Base-by-base conservation (phyloP, 2,113 vertebrate species). In the Limanda limanda region DNA sequence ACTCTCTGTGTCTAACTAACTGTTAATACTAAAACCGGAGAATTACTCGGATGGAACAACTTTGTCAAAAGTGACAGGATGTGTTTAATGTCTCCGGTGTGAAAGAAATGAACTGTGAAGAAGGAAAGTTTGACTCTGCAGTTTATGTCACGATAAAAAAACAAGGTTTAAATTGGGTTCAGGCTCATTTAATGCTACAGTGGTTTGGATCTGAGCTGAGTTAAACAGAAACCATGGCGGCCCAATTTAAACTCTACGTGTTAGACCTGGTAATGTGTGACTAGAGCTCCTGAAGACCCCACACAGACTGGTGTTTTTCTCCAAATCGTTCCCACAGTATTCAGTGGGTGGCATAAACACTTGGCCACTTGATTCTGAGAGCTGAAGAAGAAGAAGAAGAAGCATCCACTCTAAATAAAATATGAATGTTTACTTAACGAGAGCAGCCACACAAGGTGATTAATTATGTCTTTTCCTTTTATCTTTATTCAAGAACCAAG, bases 151-250 rank as follows among this genome's bases (percentile, higher is more conserved):
- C 24, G 37, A 8, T 21, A 65, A 65, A 65, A 51, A 67, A 67
- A 54, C 12, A n/a, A 5, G 7, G 23, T 65, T 81, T 75, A 57
- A 78, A 73, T 70, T 87, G 72, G 63, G 52, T 79, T 76, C 42
- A 51, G 47, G 52, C 45, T 68, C 65, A 79, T 79, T 82, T 79
- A 82, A 76, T 12, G 35, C 54, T 25, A 45, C 58, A 71, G 66
- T 21, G 69, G 74, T 80, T 82, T 79, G 61, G 64, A 75, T 37
- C 21, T 24, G 45, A 59, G 54, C 71, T 48, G 45, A 59, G 54
- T 74, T 48, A 24, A 72, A 70, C 27, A 71, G 27, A 75, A 65
- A 72, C 42, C 4, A 63, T 56, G 61, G 71, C 15, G 2, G 15
- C 20, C 62, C 12, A 65, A 62, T 68, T 56, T 52, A 48, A 62